Percentiles rank a stretch among this genome's conserved stretches.
Conservation (phyloP, 2,797 vertebrate genomes). For the Menidia menidia region DNA sequence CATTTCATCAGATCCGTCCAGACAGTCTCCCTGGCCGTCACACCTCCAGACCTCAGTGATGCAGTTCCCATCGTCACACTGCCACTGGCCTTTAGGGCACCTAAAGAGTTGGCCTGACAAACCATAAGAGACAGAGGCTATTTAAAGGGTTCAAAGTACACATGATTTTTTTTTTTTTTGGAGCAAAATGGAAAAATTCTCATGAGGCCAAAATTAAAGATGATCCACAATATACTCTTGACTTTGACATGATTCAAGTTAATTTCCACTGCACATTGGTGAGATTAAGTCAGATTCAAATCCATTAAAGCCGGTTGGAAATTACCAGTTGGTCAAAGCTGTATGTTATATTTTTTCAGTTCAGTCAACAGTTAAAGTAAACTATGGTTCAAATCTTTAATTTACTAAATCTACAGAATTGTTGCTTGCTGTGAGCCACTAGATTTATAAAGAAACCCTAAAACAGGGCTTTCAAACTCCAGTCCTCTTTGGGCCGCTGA, state of each 20-base stretch:
- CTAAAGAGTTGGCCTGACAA: constrained; percentile 23
- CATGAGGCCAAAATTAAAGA: no score
- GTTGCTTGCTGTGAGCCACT: not conserved
- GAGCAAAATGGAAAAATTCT: no score
- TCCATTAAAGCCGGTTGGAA: not conserved
- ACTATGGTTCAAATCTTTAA: no score
- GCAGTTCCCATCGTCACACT: constrained; percentile 88
- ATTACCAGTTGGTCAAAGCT: not conserved
- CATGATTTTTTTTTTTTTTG: no score
- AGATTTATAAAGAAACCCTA: no score
- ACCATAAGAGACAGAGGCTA: not conserved
- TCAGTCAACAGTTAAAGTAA: no score
- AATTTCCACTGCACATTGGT: no score
- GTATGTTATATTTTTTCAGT: not conserved
- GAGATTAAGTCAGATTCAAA: no score
- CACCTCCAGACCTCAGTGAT: constrained; percentile 85
- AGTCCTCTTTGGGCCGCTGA: no score
- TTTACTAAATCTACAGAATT: not conserved
- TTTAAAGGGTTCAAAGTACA: not conserved
- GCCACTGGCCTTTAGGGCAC: constrained; percentile 81
- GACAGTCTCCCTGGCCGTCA: constrained; percentile 87
- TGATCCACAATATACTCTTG: no score
- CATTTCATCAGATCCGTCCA: constrained; percentile 91
- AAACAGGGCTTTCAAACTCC: no score
- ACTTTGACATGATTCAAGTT: no score